phyloP scores from a whole-genome alignment of 2,113 vertebrate species.

The Platysteira castanea region DNA sequence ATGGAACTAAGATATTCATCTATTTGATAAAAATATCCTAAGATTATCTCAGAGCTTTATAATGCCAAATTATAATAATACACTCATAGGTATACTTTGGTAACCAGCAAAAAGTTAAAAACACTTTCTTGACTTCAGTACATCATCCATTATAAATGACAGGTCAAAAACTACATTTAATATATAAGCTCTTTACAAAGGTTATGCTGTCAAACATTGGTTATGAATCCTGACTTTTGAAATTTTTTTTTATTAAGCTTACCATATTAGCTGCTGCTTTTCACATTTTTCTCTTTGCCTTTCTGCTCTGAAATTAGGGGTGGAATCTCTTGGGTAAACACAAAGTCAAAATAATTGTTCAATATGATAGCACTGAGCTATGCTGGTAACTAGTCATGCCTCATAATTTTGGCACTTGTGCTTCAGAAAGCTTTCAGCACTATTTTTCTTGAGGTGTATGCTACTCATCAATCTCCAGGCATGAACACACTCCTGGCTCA shows the following conservation, averaged over 20 bases:
- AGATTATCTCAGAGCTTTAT: not conserved
- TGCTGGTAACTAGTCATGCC: constrained; percentile 16
- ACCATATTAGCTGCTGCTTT: not conserved
- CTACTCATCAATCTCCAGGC: not conserved
- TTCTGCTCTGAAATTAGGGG: not conserved
- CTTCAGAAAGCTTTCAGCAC: constrained; percentile 13
- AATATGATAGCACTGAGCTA: not conserved
- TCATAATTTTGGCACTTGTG: not conserved
- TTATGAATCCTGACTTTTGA: not conserved
- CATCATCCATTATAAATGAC: not conserved
- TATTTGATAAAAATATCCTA: not conserved
- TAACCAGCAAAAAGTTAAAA: not conserved
- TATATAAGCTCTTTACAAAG: not conserved
- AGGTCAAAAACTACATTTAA: not conserved
- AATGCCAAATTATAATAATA: not conserved
- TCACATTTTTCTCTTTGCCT: not conserved
- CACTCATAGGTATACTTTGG: not conserved
- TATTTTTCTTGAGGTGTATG: not conserved
- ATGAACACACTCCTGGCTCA: not conserved
- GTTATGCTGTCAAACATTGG: not conserved
- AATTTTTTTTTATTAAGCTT: not conserved
- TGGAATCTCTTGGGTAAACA: not conserved
- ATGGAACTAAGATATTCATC: not conserved
- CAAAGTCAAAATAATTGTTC: not conserved
- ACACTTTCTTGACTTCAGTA: not conserved